These are phyloP conservation scores for Patagioenas fasciata DNA, from an alignment of 2,113 vertebrate species.

Conservation along the genomic window DNA sequence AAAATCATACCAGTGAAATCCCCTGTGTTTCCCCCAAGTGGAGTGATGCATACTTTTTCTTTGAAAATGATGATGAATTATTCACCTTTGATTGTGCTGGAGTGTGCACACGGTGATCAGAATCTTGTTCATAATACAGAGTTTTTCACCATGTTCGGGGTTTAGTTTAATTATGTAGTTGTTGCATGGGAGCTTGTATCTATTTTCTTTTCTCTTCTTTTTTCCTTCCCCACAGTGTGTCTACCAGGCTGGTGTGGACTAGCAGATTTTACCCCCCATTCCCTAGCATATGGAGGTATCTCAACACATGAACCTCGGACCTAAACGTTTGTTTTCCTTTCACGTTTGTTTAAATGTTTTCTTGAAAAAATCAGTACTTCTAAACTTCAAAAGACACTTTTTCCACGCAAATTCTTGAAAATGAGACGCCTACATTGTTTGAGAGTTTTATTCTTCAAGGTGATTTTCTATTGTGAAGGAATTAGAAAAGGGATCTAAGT, in stretches of 20 bases:
- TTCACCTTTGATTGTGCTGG: constrained; percentile 79
- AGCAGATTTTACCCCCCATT: background rate
- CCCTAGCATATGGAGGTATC: background rate
- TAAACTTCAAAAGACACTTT: background rate
- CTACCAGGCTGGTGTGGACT: background rate
- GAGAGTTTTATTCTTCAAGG: background rate
- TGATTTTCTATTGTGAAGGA: background rate
- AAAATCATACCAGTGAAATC: constrained; percentile 73
- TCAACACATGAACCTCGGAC: background rate
- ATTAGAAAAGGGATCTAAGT: background rate
- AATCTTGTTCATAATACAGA: constrained; percentile 45
- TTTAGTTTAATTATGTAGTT: constrained; percentile 40
- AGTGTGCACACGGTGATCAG: constrained; percentile 59
- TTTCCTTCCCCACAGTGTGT: fast-evolving
- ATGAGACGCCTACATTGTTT: fast-evolving
- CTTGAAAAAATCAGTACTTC: background rate
- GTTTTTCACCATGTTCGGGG: constrained; percentile 27
- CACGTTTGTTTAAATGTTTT: background rate
- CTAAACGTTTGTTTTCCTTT: background rate
- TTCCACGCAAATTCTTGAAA: background rate
- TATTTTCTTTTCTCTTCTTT: background rate
- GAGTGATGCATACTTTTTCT: constrained; percentile 74
- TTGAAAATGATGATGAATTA: constrained; percentile 78
- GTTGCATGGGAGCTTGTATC: background rate
- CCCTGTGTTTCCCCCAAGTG: constrained; percentile 60